Conservation (phyloP, 2,113 vertebrate species). For the Otus sunia region DNA sequence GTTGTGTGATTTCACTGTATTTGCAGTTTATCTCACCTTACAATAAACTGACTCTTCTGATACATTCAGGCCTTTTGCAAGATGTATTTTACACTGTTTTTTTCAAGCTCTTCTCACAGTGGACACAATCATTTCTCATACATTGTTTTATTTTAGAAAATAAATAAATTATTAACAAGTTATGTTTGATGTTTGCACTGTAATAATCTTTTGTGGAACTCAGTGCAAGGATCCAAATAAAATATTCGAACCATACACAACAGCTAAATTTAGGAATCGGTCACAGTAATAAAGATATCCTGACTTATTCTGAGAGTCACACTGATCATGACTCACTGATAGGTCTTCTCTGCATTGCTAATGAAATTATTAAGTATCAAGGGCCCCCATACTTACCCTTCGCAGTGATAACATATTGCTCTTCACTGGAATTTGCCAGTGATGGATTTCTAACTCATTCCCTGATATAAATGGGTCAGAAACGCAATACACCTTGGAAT, state of each 20-base stretch:
- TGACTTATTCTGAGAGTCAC: slow-evolving; percentile 1
- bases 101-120: neutral
- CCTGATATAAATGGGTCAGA: neutral
- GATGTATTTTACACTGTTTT: neutral
- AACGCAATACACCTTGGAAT: neutral
- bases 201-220: neutral
- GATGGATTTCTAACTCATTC: neutral
- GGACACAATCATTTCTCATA: neutral
- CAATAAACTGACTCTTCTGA: neutral
- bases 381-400: neutral
- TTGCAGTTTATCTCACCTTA: neutral
- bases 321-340: slow-evolving; percentile 8
- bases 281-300: neutral
- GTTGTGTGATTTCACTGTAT: neutral
- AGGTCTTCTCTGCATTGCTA: neutral
- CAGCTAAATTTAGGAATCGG: slow-evolving; percentile 14
- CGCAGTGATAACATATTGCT: neutral
- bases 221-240: neutral
- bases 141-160: neutral
- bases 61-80: neutral
- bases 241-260: neutral
- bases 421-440: neutral
- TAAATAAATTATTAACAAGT: neutral
- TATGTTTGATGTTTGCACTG: neutral
- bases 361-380: neutral